These are phyloP conservation scores for Chanos chanos DNA, from an alignment of 2,797 vertebrate species.

Conservation along the genomic window DNA sequence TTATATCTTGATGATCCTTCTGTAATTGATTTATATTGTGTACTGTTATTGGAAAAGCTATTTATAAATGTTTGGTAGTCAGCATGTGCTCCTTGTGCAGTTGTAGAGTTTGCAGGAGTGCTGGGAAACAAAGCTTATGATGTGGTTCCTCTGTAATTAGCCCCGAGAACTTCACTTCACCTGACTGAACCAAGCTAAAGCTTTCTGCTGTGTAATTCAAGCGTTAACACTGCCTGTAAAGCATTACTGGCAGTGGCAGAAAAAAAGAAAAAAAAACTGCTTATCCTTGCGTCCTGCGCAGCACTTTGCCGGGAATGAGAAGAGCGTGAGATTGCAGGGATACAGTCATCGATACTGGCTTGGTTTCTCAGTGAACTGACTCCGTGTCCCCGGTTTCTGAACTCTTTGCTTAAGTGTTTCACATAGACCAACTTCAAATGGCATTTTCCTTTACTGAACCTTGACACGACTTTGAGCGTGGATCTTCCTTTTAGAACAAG, in stretches of 20 bases:
- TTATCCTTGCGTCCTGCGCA: conserved; percentile 61
- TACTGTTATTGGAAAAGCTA: conserved; percentile 52
- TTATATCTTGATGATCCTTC: conserved; percentile 32
- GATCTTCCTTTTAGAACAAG: no score
- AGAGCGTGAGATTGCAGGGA: conserved; percentile 58
- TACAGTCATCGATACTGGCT: conserved; percentile 65
- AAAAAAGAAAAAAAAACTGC: conserved; percentile 51
- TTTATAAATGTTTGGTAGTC: conserved; percentile 51
- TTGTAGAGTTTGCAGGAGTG: conserved; percentile 30
- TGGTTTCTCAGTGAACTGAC: conserved; percentile 50
- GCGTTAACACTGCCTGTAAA: conserved; percentile 59
- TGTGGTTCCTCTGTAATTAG: conserved; percentile 69
- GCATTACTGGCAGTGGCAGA: conserved; percentile 61
- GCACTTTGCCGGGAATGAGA: conserved; percentile 63
- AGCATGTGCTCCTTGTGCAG: not conserved
- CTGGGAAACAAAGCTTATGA: conserved; percentile 57
- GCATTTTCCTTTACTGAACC: no score
- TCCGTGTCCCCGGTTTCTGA: conserved; percentile 15
- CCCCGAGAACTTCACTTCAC: conserved; percentile 61
- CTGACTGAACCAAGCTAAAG: conserved; percentile 65
- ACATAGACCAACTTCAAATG: no score
- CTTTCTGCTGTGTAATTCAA: conserved; percentile 55
- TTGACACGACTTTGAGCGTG: no score
- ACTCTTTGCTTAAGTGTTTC: not conserved
- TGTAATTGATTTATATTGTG: conserved; percentile 59